Conservation (phyloP, 2,797 vertebrate species). For the Ibycter americanus region DNA sequence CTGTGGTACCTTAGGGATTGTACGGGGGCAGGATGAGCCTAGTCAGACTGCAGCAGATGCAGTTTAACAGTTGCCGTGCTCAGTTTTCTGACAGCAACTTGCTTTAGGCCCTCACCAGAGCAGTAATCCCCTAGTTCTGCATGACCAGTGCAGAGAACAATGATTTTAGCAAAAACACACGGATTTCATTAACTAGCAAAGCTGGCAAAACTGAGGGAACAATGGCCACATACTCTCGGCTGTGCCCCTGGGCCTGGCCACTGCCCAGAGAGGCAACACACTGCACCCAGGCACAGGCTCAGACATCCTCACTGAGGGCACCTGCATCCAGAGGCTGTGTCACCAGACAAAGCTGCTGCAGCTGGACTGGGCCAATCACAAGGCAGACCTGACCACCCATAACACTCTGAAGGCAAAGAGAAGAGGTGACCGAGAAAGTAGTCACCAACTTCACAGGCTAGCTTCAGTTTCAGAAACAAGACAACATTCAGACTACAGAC, state of each 20-base stretch:
- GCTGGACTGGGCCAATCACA: accelerated
- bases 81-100: not conserved
- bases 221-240: not conserved
- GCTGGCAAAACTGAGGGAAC: not conserved
- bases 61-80: not conserved
- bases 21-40: not conserved
- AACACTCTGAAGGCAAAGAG: accelerated
- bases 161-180: not conserved
- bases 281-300: accelerated
- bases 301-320: accelerated
- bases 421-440: accelerated
- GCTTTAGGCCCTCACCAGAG: not conserved
- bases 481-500: not conserved
- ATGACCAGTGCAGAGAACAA: not conserved
- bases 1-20: not conserved
- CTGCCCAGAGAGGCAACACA: accelerated
- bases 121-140: not conserved
- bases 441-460: not conserved
- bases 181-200: not conserved
- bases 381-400: accelerated
- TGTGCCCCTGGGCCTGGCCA: accelerated
- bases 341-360: accelerated
- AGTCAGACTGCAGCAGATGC: not conserved
- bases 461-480: not conserved
- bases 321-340: accelerated